These are phyloP conservation scores for Trachemys scripta DNA, from an alignment of 2,113 vertebrate genomes.

Conservation along the genomic window DNA sequence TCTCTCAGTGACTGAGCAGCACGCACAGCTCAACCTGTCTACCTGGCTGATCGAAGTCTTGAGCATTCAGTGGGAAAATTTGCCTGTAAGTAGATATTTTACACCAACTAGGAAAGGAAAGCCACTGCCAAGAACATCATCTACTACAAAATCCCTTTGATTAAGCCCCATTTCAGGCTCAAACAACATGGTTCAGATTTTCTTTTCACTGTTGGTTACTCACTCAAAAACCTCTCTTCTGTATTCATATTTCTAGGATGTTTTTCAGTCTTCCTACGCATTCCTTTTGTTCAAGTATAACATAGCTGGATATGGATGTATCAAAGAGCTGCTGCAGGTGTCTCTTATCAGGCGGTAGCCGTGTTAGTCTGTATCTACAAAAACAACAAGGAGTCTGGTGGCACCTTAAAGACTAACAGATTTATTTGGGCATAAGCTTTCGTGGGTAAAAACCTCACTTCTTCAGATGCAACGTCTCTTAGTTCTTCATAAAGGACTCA, in stretches of 20 bases:
- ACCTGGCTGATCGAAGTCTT: neutral
- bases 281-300: neutral
- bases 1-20: neutral
- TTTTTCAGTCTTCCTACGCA: neutral
- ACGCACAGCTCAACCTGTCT: neutral
- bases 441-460: no score
- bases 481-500: neutral
- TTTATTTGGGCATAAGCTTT: no score
- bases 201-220: neutral
- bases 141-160: slow-evolving; percentile 22
- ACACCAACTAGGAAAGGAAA: slow-evolving; percentile 28
- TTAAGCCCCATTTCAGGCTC: slow-evolving; percentile 18
- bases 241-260: neutral
- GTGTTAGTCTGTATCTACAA: no score
- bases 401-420: no score
- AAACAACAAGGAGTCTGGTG: no score
- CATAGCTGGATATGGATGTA: neutral
- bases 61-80: neutral
- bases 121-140: neutral
- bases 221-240: neutral
- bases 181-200: neutral
- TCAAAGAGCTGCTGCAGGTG: neutral
- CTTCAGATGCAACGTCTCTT: neutral
- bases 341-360: neutral
- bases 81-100: slow-evolving; percentile 34